These are phyloP conservation scores for Oasisia sp. DNA, from an alignment of 2,888 invertebrate genomes.

Conservation along the genomic window DNA sequence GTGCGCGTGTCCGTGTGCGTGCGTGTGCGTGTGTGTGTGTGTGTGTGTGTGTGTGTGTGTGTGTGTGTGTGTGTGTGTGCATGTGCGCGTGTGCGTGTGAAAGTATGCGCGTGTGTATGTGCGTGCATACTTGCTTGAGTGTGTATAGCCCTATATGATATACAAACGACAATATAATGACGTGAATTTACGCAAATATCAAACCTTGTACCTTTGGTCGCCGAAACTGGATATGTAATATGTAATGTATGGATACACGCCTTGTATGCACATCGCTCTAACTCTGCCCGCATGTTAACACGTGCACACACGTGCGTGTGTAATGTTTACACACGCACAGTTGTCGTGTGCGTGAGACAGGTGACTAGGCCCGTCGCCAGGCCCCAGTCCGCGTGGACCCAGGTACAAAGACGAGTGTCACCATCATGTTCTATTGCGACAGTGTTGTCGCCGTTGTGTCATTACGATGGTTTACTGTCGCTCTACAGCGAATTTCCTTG, in stretches of 20 bases:
- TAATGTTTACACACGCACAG: neutral
- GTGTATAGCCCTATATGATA: neutral
- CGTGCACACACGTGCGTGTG: neutral
- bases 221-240: too few relatives aligned
- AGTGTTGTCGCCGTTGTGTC: neutral
- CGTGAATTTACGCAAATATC: too few relatives aligned
- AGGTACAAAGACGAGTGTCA: slow-evolving; percentile 14
- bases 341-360: neutral
- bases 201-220: too few relatives aligned
- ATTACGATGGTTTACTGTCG: neutral
- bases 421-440: neutral
- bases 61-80: too few relatives aligned
- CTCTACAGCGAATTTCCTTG: neutral
- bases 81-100: too few relatives aligned
- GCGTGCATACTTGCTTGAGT: neutral
- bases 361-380: neutral
- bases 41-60: neutral
- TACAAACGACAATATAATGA: too few relatives aligned
- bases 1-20: too few relatives aligned
- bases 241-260: neutral
- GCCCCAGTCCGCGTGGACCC: neutral
- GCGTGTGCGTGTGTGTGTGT: too few relatives aligned
- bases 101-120: too few relatives aligned
- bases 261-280: neutral
- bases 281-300: neutral